A percentile compares a stretch with the other conserved stretches of the same genome.
phyloP scores from a whole-genome alignment of 2,113 vertebrate species.

The Zingel zingel region DNA sequence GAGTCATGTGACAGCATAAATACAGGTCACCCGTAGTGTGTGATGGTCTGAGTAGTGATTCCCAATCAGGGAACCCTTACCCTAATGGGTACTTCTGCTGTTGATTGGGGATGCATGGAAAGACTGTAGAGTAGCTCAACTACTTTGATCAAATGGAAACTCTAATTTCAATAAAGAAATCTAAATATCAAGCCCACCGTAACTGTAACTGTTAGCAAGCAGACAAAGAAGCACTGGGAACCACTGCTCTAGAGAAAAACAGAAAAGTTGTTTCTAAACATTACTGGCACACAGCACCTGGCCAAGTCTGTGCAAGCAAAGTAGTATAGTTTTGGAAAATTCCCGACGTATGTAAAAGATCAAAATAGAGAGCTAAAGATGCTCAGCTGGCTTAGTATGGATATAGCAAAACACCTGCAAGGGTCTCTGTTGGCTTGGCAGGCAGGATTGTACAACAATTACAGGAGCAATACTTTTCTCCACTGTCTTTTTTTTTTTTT shows the following conservation, averaged over 20 bases:
- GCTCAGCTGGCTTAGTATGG: no score
- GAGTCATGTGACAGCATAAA: conserved; percentile 7
- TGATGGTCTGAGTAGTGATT: not conserved
- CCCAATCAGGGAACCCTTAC: not conserved
- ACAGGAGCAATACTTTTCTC: no score
- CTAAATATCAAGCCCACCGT: no score
- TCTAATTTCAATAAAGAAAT: not conserved
- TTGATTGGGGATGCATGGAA: not conserved
- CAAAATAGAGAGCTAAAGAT: not conserved
- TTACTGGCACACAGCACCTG: not conserved
- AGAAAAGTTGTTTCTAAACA: not conserved
- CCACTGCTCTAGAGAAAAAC: not conserved
- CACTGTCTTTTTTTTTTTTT: no score
- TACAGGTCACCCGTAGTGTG: not conserved
- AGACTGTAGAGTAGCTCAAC: not conserved
- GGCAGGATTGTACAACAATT: no score
- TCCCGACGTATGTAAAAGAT: not conserved
- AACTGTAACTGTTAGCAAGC: no score
- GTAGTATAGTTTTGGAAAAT: no score
- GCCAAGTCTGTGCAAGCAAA: not conserved
- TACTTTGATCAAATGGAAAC: not conserved
- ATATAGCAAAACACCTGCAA: no score
- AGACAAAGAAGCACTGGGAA: not conserved
- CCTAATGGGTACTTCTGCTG: not conserved
- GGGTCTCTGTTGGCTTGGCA: no score